A percentile compares a stretch with the other conserved stretches of the same genome.
phyloP scores from a whole-genome alignment of 2,113 vertebrate species.

The Chaenocephalus aceratus region DNA sequence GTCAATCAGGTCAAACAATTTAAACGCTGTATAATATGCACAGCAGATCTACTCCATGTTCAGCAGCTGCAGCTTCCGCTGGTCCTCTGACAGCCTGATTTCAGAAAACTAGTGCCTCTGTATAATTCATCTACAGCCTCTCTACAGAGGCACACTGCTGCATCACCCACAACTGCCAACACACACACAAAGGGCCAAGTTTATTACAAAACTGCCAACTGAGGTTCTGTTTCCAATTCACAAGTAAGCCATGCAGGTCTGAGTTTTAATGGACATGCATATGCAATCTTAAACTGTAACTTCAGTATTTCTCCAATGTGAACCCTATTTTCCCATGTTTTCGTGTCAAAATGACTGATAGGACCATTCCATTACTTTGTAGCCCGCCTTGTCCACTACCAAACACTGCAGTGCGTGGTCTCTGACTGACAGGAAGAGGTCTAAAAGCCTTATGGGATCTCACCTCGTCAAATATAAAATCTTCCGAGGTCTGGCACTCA shows the following conservation, averaged over 20 bases:
- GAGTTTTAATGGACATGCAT: constrained; percentile 36
- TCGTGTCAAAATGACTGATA: too few species aligned
- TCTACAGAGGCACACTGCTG: constrained; percentile 31
- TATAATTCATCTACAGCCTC: constrained; percentile 51
- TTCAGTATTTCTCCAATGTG: too few species aligned
- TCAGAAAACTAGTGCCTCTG: constrained; percentile 29
- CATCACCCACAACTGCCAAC: neutral
- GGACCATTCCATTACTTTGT: too few species aligned
- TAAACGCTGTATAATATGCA: neutral
- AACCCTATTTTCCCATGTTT: too few species aligned
- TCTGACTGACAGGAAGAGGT: constrained; percentile 23
- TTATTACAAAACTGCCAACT: too few species aligned
- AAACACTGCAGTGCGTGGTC: neutral
- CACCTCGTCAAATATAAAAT: constrained; percentile 49
- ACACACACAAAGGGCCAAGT: neutral
- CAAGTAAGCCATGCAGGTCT: constrained; percentile 39
- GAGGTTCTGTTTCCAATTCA: too few species aligned
- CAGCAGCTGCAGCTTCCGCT: too few species aligned
- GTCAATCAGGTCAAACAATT: constrained; percentile 17
- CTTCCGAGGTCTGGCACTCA: constrained; percentile 30
- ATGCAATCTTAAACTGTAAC: neutral
- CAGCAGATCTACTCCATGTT: neutral
- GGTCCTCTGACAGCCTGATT: too few species aligned
- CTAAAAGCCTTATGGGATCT: constrained; percentile 43
- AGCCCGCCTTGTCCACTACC: too few species aligned